Evolutionary conservation across 1,140 invertebrate species (phyloP).

Genomic region (Habropoda laboriosa): DNA sequence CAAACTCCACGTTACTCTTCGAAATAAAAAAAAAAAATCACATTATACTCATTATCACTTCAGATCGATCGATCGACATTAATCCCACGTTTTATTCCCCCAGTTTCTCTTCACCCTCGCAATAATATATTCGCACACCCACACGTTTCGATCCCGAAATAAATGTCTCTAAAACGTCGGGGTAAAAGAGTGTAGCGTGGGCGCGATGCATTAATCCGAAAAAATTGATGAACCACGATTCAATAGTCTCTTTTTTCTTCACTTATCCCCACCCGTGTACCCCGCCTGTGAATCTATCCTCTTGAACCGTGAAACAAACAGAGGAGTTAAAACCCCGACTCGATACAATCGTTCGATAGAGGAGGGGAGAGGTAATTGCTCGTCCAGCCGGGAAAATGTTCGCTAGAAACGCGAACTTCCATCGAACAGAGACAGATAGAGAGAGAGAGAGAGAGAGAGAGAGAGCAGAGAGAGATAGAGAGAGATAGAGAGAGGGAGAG

Average conservation of each 20-base stretch:
- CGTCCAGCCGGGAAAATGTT: slow-evolving; percentile 28
- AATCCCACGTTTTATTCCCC: no score
- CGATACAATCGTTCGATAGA: slow-evolving; percentile 31
- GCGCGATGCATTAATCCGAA: slow-evolving; percentile 2
- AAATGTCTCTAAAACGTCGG: not conserved
- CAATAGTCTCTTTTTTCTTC: not conserved
- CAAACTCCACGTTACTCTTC: no score
- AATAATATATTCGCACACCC: no score
- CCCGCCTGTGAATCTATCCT: no score
- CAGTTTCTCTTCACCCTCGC: no score
- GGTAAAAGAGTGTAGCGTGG: no score
- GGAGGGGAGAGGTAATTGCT: slow-evolving; percentile 33
- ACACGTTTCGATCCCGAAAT: not conserved
- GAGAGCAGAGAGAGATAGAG: not conserved
- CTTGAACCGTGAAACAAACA: slow-evolving; percentile 14
- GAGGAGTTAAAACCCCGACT: slow-evolving; percentile 33
- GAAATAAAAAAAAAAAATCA: no score
- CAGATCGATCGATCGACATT: no score
- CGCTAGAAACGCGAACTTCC: slow-evolving; percentile 29
- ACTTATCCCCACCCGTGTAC: not conserved
- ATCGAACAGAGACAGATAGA: no score
- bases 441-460: no score
- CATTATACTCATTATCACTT: no score
- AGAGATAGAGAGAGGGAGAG: not conserved
- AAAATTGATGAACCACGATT: slow-evolving; percentile 32